Evolutionary conservation across 2,113 vertebrate species (phyloP).

Genomic region (Callospermophilus lateralis): DNA sequence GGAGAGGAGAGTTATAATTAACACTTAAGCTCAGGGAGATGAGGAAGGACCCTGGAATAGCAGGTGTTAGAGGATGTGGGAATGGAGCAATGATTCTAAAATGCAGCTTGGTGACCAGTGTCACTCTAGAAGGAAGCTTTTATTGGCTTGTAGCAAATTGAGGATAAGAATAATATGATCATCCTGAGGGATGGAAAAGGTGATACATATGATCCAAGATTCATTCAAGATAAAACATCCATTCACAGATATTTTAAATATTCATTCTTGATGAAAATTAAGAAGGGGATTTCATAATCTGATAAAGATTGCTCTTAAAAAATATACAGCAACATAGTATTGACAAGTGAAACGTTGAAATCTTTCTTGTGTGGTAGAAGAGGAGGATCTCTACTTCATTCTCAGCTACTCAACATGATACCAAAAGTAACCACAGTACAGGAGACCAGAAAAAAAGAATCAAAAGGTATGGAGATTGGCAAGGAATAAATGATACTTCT

Average conservation of each 20-base stretch:
- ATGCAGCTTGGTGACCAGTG: not conserved
- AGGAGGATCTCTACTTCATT: not conserved
- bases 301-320: not conserved
- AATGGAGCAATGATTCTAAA: not conserved
- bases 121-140: not conserved
- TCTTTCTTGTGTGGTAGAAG: not conserved
- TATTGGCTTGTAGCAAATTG: not conserved
- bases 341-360: not conserved
- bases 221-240: not conserved
- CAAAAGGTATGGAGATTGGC: not conserved
- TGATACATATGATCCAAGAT: not conserved
- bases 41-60: not conserved
- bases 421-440: not conserved
- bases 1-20: not conserved
- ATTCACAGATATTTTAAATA: not conserved
- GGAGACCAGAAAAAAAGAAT: not conserved
- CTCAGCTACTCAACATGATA: not conserved
- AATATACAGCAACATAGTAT: not conserved
- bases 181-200: not conserved
- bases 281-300: not conserved
- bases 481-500: not conserved
- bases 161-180: not conserved
- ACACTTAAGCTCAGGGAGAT: not conserved
- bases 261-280: not conserved
- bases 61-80: too few species aligned